Evolutionary conservation across 2,113 vertebrate genomes (phyloP), one percentile per base, ranked within the genome.

Genomic region (Hippocampus comes): DNA sequence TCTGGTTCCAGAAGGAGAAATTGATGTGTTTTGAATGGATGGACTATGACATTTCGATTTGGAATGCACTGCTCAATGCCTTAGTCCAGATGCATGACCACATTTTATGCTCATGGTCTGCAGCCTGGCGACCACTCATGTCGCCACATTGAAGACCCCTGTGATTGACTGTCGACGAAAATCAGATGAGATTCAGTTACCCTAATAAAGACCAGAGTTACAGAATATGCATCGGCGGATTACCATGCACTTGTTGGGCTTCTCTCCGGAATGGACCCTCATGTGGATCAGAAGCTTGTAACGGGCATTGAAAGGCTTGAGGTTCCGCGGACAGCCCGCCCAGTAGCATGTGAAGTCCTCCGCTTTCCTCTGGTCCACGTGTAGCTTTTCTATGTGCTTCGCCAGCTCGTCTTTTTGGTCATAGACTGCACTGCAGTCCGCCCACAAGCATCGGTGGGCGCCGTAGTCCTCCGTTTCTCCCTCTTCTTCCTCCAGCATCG

Each of bases 221-320:
- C 12, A 15, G 30, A 20, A 41, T 67, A 23, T 18, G 57, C 27
- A 23, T 23, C 27, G 27, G 53, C 46, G 63, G 49, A 80, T 92
- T 89, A 99, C 97, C 89, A 93, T 96, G 88, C 97, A 99, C 83
- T 96, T 97, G 92, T 99, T 99, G 3, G 97, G 97, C 88, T 96
- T 99, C 92, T 99, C 97, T 79, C 97, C 97, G 0, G 97, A 98
- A 84, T 99, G 97, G 77, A 99, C 93, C 88, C 97, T 92, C 97
- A 99, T 99, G 87, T 99, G 97, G 90, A 98, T 99, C 23, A 99
- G 92, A 78, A 99, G 93, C 86, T 99, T 99, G 85, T 99, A 99
- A 70, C 97, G 94, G 48, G 97, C 97, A 27, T 99, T 99, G 89
- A 99, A 99, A 2, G 97, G 94, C 79, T 96, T 98, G 86, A 93